Conservation (phyloP, 2,888 invertebrate species). For the Stictocephala bisonia region DNA sequence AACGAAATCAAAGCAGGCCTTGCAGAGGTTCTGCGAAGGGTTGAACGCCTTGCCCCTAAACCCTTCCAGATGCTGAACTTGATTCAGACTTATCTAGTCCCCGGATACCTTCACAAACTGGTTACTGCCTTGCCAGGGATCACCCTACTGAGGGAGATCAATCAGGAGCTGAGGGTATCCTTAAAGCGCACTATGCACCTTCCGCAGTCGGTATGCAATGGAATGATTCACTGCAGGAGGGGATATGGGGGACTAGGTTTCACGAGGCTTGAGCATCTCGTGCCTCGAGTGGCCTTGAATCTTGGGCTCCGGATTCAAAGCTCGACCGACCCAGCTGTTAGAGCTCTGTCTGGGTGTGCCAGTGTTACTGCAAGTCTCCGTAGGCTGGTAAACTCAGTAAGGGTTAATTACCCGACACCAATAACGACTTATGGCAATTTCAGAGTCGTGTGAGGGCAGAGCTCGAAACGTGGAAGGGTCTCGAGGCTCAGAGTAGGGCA, state of each 20-base stretch:
- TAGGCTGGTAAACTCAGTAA: conserved; percentile 8
- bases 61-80: conserved; percentile 28
- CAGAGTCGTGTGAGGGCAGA: conserved; percentile 20
- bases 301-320: conserved; percentile 47
- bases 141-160: neutral
- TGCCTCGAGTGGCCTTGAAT: conserved; percentile 50
- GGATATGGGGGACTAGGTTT: conserved; percentile 61
- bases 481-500: conserved; percentile 32
- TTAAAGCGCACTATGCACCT: conserved; percentile 55
- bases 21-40: neutral
- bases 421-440: neutral
- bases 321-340: conserved; percentile 6
- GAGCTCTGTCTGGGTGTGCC: neutral
- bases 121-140: neutral
- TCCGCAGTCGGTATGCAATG: conserved; percentile 55
- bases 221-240: conserved; percentile 59
- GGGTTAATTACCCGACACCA: conserved; percentile 1
- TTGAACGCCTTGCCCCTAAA: neutral
- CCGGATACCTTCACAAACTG: conserved; percentile 37
- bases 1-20: neutral
- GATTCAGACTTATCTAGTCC: neutral
- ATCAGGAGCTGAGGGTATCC: conserved; percentile 22
- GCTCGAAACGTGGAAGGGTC: neutral
- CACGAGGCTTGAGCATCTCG: conserved; percentile 57
- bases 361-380: conserved; percentile 1